A percentile compares a stretch with the other conserved stretches of the same genome.
Conservation (phyloP, 2,113 vertebrate genomes). For the Alethe diademata region DNA sequence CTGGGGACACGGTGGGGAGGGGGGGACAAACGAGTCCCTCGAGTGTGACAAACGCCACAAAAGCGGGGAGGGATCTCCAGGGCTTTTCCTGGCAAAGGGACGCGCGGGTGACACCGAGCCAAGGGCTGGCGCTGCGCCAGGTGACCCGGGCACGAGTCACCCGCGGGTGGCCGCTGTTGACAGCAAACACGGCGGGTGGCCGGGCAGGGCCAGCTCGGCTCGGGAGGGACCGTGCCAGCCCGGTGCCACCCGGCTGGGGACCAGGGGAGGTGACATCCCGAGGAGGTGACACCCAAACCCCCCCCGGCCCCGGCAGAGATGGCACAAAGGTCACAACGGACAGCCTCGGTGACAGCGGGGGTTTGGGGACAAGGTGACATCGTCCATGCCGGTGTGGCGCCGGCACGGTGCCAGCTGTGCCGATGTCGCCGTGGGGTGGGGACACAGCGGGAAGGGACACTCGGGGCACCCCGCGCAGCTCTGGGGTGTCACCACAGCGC, state of each 20-base stretch:
- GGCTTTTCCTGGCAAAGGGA: background rate
- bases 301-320: background rate
- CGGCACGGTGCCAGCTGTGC: background rate
- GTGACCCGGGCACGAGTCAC: background rate
- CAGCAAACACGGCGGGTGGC: background rate
- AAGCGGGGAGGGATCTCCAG: fast-evolving
- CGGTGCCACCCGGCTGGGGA: background rate
- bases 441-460: background rate
- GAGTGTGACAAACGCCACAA: too few species aligned
- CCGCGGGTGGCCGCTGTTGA: background rate
- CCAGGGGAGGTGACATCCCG: background rate
- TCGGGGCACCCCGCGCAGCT: background rate
- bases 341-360: background rate
- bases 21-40: background rate
- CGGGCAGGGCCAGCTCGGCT: background rate
- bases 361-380: background rate
- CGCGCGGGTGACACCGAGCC: background rate
- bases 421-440: background rate
- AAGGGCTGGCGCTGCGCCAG: background rate
- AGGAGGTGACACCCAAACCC: background rate
- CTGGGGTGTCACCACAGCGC: too few species aligned
- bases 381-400: background rate
- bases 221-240: background rate
- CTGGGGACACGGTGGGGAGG: background rate
- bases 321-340: background rate